Percentiles rank a stretch among this genome's conserved stretches.
Conservation (phyloP, 2,888 invertebrate species). For the Epinotia ramella region DNA sequence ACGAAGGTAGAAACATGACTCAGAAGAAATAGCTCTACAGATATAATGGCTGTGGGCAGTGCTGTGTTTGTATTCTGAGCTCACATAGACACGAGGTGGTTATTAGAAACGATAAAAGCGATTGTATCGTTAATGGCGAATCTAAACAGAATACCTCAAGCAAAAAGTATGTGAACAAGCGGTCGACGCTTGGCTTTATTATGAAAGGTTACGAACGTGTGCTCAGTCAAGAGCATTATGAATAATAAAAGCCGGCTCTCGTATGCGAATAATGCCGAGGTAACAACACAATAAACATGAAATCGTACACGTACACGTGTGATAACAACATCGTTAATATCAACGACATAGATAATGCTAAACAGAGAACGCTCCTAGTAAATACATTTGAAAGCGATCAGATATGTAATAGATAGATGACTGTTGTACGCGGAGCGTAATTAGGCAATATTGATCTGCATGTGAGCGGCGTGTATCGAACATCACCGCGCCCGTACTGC, state of each 20-base stretch:
- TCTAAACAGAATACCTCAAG: conserved; percentile 40
- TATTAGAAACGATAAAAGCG: conserved; percentile 43
- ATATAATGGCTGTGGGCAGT: conserved; percentile 40
- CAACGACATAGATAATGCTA: neutral
- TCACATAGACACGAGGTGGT: conserved; percentile 40
- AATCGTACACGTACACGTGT: conserved; percentile 45
- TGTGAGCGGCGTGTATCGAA: conserved; percentile 56
- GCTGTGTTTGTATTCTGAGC: conserved; percentile 29
- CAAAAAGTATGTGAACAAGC: conserved; percentile 33
- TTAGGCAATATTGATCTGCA: conserved; percentile 76
- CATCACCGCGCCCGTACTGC: conserved; percentile 76
- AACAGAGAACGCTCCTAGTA: conserved; percentile 20
- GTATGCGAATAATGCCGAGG: conserved; percentile 50
- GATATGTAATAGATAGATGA: conserved; percentile 43
- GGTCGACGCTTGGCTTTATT: conserved; percentile 34
- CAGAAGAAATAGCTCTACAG: conserved; percentile 45
- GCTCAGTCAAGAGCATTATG: conserved; percentile 44
- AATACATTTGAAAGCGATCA: conserved; percentile 22
- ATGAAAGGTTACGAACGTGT: conserved; percentile 42
- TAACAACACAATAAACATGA: conserved; percentile 41
- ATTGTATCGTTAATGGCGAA: conserved; percentile 40
- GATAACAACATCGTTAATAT: conserved; percentile 51
- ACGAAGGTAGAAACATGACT: conserved; percentile 46
- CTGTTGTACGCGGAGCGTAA: conserved; percentile 51
- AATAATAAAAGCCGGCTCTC: conserved; percentile 47